Evolutionary conservation across 2,113 vertebrate species (phyloP), one percentile per base, ranked within the genome.

Genomic region (Climacteris rufus): DNA sequence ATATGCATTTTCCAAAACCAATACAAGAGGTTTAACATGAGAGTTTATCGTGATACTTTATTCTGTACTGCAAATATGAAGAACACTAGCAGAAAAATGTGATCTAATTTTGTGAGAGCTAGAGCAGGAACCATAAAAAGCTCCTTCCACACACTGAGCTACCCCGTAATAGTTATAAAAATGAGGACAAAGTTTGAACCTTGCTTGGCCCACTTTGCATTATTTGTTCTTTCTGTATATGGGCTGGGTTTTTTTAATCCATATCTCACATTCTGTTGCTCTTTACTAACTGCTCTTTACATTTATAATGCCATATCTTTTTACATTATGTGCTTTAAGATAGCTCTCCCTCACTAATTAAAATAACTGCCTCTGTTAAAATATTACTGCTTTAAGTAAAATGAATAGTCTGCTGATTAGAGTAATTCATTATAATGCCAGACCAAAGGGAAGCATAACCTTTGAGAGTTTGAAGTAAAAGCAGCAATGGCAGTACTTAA

Each of bases 341-440:
- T 49, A 72, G 23, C 18, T 61, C 40, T 90, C 68, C 52, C 20
- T 57, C 54, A 49, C 52, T 79, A 71, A 89, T 69, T 85, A 91
- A 78, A 95, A 81, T 93, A 88, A 76, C 44, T 74, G 6, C 60
- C 31, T 54, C 49, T 70, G 45, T 90, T 87, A 93, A 86, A 90
- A 78, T 88, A 93, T 93, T 87, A 89, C 56, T 82, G 47, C 80
- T 93, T 84, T 57, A 92, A 89, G 47, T 78, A 84, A 90, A 94
- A 93, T 42, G 27, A 81, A 60, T 79, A 71, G 45, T 47, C 64
- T 68, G 12, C 33, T 94, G 53, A 76, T 74, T 63, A 83, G 27
- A 70, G 69, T 71, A 91, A 80, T 75, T 90, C 42, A 82, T 92
- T 76, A 50, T 27, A 56, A 71, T 60, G 52, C 8, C 28, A 76